A percentile compares a stretch with the other conserved stretches of the same genome.
Conservation (phyloP, 2,797 vertebrate species). For the Odontamblyopus lacepedii region DNA sequence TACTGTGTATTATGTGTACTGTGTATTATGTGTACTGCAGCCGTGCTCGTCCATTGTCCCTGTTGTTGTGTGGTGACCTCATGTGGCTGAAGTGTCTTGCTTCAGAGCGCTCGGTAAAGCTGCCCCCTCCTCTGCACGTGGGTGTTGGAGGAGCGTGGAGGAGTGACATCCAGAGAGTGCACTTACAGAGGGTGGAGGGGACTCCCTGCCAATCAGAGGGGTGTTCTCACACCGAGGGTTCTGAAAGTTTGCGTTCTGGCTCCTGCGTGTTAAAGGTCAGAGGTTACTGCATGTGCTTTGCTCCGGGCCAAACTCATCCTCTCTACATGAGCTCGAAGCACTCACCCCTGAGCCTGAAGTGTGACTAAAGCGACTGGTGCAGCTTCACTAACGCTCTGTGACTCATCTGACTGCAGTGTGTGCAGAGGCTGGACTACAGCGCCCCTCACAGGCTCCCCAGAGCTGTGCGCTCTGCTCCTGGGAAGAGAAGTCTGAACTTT, state of each 20-base stretch:
- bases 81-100: background rate
- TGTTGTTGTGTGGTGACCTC: background rate
- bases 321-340: too few species aligned
- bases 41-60: background rate
- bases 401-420: too few species aligned
- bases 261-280: slow-evolving; percentile 84
- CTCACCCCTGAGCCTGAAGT: too few species aligned
- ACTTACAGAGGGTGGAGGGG: slow-evolving; percentile 99
- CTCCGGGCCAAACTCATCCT: background rate
- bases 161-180: slow-evolving; percentile 76
- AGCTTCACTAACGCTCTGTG: too few species aligned
- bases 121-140: slow-evolving; percentile 28
- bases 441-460: too few species aligned
- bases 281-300: slow-evolving; percentile 72
- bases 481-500: too few species aligned
- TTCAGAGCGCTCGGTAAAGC: background rate
- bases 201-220: slow-evolving; percentile 98
- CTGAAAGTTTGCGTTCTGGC: slow-evolving; percentile 99
- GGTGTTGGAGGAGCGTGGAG: slow-evolving; percentile 70
- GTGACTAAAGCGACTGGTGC: too few species aligned
- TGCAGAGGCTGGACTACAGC: too few species aligned
- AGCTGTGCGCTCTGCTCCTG: too few species aligned
- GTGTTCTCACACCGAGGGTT: slow-evolving; percentile 99
- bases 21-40: too few species aligned
- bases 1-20: too few species aligned